Evolutionary conservation across 2,797 vertebrate species (phyloP), one percentile per base, ranked within the genome.

Genomic region (Sebastes miniatus): DNA sequence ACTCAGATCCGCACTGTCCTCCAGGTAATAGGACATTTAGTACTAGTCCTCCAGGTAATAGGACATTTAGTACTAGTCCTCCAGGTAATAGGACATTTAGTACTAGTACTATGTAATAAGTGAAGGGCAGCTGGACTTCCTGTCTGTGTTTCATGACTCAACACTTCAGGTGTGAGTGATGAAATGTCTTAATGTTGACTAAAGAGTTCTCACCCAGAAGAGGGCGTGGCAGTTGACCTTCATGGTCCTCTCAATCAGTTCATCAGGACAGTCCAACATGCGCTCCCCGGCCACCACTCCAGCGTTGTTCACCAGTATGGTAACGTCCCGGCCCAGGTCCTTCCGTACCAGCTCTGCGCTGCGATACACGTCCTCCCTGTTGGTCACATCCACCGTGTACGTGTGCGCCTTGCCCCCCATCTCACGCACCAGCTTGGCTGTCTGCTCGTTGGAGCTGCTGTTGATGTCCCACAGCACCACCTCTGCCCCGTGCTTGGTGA

Each of bases 401-500:
- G 95, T 84, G 85, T 94, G 24, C 32, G 95, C 96, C 69, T 91
- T 94, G 77, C 96, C 97, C 82, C 97, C 96, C 91, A 94, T 89
- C 31, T 93, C 91, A 2, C 92, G 94, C 94, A 97, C 97, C 95
- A 97, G 95, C 92, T 95, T 95, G 62, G 97, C 97, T 29, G 97
- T 97, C 95, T 96, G 95, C 92, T 98, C 97, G 66, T 98, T 98
- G 91, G 95, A 90, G 11, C 92, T 88, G 66, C 92, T 82, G 89
- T 97, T 95, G 85, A 97, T 91, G 94, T 98, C 97, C 97, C 97
- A 98, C 20, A 97, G 96, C 87, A 98, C 97, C 85, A 98, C 94
- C 56, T 96, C 95, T 3, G 97, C 97, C 59, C 96, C 95, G 1
- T 96, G 96, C 76, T 96, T 95, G 85, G 95, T 95, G 34, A 98